Percentiles rank a stretch among this genome's conserved stretches.
These are phyloP conservation scores for Acanthochromis polyacanthus DNA, from an alignment of 2,113 vertebrate genomes.

Conservation along the genomic window DNA sequence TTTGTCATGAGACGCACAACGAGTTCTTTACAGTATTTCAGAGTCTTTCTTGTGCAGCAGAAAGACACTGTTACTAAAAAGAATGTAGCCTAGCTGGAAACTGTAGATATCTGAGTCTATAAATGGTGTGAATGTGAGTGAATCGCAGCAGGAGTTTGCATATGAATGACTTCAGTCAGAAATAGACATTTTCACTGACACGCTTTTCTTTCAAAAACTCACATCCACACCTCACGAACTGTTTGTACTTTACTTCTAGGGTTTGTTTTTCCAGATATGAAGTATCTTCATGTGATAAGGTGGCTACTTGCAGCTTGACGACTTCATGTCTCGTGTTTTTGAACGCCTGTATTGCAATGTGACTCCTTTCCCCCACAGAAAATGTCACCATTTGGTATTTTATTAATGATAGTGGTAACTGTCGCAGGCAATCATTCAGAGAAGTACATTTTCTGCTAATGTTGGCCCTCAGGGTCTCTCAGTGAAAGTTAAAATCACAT, in stretches of 20 bases:
- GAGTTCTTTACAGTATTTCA: background rate
- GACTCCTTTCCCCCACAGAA: background rate
- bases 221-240: background rate
- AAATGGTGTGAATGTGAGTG: conserved; percentile 4
- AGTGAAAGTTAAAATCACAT: background rate
- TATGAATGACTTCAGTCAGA: conserved; percentile 10
- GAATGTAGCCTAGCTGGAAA: background rate
- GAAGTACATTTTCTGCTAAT: background rate
- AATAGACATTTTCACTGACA: conserved; percentile 18
- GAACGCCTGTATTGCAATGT: background rate
- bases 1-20: background rate
- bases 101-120: conserved; percentile 9
- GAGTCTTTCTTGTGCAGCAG: background rate
- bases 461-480: background rate
- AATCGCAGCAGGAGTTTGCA: conserved; percentile 14
- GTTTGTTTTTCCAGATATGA: background rate
- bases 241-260: background rate
- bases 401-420: background rate
- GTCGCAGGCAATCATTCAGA: background rate
- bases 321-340: background rate
- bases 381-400: background rate
- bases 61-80: background rate
- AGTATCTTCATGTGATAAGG: too few relatives aligned
- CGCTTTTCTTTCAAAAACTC: background rate
- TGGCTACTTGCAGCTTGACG: background rate